phyloP scores from a whole-genome alignment of 1,140 invertebrate species.

The Caenorhabditis tropicalis region DNA sequence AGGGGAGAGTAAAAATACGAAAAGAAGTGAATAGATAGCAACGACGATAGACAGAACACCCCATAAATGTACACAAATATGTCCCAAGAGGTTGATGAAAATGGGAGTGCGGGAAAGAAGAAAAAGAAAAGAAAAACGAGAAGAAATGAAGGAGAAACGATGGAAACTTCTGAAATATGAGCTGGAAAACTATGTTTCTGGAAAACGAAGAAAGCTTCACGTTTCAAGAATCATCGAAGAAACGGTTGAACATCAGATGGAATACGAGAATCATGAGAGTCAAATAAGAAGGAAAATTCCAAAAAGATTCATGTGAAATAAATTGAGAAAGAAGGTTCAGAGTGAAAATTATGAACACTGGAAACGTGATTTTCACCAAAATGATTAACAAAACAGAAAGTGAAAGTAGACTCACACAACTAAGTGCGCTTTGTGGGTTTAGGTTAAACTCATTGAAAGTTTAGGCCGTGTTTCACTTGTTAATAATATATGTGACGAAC shows the following conservation, averaged over 20 bases:
- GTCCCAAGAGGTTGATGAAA: conserved; percentile 28
- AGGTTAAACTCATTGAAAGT: not conserved
- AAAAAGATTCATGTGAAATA: too few species aligned
- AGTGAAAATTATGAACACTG: too few species aligned
- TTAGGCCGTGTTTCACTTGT: not conserved
- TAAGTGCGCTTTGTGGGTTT: not conserved
- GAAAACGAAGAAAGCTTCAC: too few species aligned
- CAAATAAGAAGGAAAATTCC: too few species aligned
- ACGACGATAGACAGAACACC: conserved; percentile 20
- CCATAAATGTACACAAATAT: conserved; percentile 41
- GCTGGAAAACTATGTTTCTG: not conserved
- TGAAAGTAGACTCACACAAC: not conserved
- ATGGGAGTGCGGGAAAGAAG: not conserved
- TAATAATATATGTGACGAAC: conserved; percentile 37
- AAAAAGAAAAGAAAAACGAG: not conserved
- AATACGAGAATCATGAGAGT: too few species aligned
- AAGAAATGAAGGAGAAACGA: not conserved
- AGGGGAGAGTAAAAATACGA: not conserved
- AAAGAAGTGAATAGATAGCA: not conserved
- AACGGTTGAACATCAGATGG: not conserved
- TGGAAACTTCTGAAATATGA: not conserved
- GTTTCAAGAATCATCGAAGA: not conserved
- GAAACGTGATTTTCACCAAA: not conserved
- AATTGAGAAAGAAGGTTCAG: too few species aligned
- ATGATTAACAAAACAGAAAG: not conserved